These are phyloP conservation scores for Zaprionus ornatus DNA, from an alignment of 1,140 invertebrate species.

Conservation along the genomic window DNA sequence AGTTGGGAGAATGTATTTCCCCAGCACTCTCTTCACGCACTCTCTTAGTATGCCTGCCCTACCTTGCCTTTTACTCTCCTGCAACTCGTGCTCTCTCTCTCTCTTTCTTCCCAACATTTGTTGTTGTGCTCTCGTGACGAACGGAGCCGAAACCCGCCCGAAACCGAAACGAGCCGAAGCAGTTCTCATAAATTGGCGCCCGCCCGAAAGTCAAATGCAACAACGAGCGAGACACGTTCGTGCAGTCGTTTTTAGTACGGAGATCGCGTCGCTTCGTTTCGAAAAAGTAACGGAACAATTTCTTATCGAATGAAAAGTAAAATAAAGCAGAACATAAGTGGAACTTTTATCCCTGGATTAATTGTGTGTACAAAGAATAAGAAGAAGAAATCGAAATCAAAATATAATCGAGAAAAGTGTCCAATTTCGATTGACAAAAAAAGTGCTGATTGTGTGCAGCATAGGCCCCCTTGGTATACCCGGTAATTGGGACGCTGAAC, in stretches of 20 bases:
- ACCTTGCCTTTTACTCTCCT: slow-evolving; percentile 27
- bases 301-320: slow-evolving; percentile 25
- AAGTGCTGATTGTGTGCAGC: slow-evolving; percentile 67
- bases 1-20: not conserved
- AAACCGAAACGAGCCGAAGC: slow-evolving; percentile 20
- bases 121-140: slow-evolving; percentile 49
- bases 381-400: slow-evolving; percentile 33
- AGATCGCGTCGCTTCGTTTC: slow-evolving; percentile 22
- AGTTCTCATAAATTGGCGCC: slow-evolving; percentile 44
- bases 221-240: slow-evolving; percentile 31
- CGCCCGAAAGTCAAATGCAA: slow-evolving; percentile 11
- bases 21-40: slow-evolving; percentile 2
- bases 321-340: not conserved
- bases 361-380: slow-evolving; percentile 1
- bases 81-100: slow-evolving; percentile 12
- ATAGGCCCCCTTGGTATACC: not conserved
- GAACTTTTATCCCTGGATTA: slow-evolving; percentile 12
- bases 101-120: slow-evolving; percentile 41
- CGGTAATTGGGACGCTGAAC: slow-evolving; percentile 60
- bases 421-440: slow-evolving; percentile 25
- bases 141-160: slow-evolving; percentile 25
- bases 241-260: slow-evolving; percentile 30
- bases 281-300: slow-evolving; percentile 4
- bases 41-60: slow-evolving; percentile 31
- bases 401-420: slow-evolving; percentile 37